phyloP scores from a whole-genome alignment of 2,113 vertebrate species.

The Syngnathus floridae region DNA sequence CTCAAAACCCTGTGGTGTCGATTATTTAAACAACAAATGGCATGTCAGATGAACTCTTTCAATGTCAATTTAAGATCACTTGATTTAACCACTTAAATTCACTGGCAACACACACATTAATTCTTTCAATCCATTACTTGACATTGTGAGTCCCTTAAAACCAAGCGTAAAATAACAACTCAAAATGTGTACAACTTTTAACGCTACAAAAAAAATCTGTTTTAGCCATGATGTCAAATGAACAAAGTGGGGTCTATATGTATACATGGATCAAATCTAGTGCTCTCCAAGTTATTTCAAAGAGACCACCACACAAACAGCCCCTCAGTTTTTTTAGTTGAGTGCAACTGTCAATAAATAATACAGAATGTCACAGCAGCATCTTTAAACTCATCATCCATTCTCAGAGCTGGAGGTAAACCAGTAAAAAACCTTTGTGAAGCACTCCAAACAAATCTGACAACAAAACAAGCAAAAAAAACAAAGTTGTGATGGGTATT shows the following conservation, averaged over 20 bases:
- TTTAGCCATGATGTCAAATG: too few relatives aligned
- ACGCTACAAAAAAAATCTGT: not conserved
- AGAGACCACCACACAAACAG: conserved; percentile 8
- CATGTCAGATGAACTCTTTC: conserved; percentile 16
- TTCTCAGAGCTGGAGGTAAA: not conserved
- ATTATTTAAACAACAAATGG: conserved; percentile 23
- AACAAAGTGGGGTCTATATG: not conserved
- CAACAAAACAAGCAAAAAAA: conserved; percentile 2
- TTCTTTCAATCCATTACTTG: conserved; percentile 13
- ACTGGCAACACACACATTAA: conserved; percentile 31
- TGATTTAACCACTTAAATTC: conserved; percentile 25
- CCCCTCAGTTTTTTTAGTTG: not conserved
- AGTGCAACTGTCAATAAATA: conserved; percentile 12
- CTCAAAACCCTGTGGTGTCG: conserved; percentile 46
- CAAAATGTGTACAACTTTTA: not conserved
- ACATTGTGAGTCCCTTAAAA: conserved; percentile 18
- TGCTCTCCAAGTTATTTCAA: conserved; percentile 30
- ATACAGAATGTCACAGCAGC: conserved; percentile 17
- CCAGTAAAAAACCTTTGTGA: conserved; percentile 4
- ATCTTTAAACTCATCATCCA: conserved; percentile 4
- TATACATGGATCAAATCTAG: conserved; percentile 16
- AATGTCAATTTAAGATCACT: conserved; percentile 10
- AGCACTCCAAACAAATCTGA: not conserved
- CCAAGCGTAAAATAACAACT: conserved; percentile 1
- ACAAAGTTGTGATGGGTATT: conserved; percentile 9